Percentiles rank a stretch among this genome's conserved stretches.
phyloP scores from a whole-genome alignment of 2,888 invertebrate genomes.

The Lapara coniferarum region DNA sequence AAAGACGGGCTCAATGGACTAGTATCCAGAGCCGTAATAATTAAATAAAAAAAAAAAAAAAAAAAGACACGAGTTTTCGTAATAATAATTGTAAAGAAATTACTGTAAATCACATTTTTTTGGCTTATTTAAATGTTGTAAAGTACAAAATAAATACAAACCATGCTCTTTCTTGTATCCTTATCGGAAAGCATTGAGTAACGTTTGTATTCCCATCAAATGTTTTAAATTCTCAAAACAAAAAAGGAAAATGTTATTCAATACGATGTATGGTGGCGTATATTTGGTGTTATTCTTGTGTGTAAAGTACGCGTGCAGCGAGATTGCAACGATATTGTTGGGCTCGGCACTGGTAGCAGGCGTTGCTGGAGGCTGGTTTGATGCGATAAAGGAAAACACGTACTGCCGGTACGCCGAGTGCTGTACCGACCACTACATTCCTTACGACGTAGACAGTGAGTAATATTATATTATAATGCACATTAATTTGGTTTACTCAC shows the following conservation, averaged over 20 bases:
- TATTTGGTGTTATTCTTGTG: constrained; percentile 21
- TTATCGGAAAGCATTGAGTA: too few species aligned
- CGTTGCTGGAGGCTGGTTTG: constrained; percentile 66
- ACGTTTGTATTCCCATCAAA: too few species aligned
- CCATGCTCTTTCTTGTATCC: too few species aligned
- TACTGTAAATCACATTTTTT: too few species aligned
- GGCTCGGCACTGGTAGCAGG: constrained; percentile 57
- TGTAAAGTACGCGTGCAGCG: constrained; percentile 41
- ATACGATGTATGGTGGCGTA: not conserved
- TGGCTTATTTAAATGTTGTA: too few species aligned
- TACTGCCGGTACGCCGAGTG: constrained; percentile 83
- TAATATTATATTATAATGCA: constrained; percentile 32
- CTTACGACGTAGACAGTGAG: constrained; percentile 79
- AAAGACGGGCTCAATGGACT: too few species aligned
- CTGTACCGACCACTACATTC: constrained; percentile 82
- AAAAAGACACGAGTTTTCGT: too few species aligned
- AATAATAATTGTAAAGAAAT: too few species aligned
- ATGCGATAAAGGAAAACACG: constrained; percentile 67
- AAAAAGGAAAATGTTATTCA: constrained; percentile 2
- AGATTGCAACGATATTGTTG: constrained; percentile 58
- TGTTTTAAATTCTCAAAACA: too few species aligned
- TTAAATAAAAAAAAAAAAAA: too few species aligned
- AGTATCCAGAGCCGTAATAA: too few species aligned
- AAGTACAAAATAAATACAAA: too few species aligned
- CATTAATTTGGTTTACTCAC: not conserved